A percentile compares a stretch with the other conserved stretches of the same genome.
phyloP scores from a whole-genome alignment of 1,140 invertebrate genomes.

The Pemphigus obesinymphae region DNA sequence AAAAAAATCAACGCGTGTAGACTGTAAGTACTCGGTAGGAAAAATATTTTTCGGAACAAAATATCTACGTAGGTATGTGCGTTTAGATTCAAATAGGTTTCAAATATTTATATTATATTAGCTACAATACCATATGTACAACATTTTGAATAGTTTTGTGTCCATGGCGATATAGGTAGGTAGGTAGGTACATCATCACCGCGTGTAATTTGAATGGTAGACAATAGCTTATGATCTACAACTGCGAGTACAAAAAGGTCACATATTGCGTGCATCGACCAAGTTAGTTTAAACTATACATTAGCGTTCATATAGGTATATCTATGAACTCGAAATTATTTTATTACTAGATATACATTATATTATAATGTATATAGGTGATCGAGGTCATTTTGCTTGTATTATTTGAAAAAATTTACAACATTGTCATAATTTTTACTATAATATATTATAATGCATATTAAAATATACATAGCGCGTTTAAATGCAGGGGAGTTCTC shows the following conservation, averaged over 20 bases:
- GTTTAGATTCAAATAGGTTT: background rate
- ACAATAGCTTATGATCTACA: constrained; percentile 13
- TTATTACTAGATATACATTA: too few relatives aligned
- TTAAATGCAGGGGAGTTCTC: too few relatives aligned
- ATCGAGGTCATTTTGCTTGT: background rate
- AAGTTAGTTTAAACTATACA: background rate
- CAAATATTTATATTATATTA: background rate
- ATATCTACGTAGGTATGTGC: background rate
- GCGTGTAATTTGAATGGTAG: background rate
- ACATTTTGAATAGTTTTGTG: background rate
- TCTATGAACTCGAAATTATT: constrained; percentile 13
- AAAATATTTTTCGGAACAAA: background rate
- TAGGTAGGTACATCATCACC: background rate
- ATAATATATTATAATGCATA: background rate
- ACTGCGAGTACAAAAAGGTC: constrained; percentile 2
- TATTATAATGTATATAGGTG: background rate
- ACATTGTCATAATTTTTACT: background rate
- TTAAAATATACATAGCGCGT: background rate
- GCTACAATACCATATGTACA: background rate
- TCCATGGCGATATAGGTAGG: background rate
- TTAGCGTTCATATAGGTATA: background rate
- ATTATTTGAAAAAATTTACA: background rate
- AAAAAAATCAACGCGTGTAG: background rate
- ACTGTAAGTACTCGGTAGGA: background rate
- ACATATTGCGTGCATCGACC: constrained; percentile 5